Evolutionary conservation across 2,888 invertebrate genomes (phyloP), one percentile per base, ranked within the genome.

Genomic region (Caenorhabditis imperialis): DNA sequence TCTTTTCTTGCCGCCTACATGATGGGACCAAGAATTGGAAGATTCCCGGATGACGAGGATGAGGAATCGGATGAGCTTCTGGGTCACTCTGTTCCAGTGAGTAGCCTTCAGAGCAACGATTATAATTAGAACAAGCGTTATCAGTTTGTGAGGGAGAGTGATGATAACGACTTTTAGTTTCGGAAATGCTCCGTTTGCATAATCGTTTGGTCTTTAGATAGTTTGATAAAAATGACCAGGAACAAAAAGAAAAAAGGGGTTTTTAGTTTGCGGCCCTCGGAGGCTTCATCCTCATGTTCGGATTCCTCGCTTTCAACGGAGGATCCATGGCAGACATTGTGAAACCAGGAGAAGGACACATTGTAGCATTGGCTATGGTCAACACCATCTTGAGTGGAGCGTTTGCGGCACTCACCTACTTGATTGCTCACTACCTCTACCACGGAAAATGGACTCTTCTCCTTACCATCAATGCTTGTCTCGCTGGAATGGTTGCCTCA

Each of bases 271-370:
- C 90, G 3, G 90, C 90, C 25, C 82, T 91, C 33, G 91, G 91
- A 4, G 91, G 90, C 0, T 90, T 91, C 83, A 89, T 91, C 45
- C 86, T 91, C 27, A 88, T 91, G 75, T 89, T 90, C 69, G 91
- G 91, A 7, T 91, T 91, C 85, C 85, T 91, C 45, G 90, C 91
- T 1, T 91, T 91, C 88, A 91, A 91, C 82, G 91, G 90, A 14
- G 91, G 85, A 30, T 88, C 89, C 1, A 87, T 88, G 74, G 89
- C 90, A 63, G 88, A 90, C 18, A 83, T 87, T 14, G 85, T 87
- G 3, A 78, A 85, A 10, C 84, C 87, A 1, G 90, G 90, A 22
- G 90, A 90, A 77, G 90, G 87, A 70, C 84, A 80, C 40, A 74
- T 88, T 7, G 88, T 91, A 10, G 89, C 90, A 5, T 71, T 87